Conservation (phyloP, 2,888 invertebrate genomes). For the Gasteruption jaculator region DNA sequence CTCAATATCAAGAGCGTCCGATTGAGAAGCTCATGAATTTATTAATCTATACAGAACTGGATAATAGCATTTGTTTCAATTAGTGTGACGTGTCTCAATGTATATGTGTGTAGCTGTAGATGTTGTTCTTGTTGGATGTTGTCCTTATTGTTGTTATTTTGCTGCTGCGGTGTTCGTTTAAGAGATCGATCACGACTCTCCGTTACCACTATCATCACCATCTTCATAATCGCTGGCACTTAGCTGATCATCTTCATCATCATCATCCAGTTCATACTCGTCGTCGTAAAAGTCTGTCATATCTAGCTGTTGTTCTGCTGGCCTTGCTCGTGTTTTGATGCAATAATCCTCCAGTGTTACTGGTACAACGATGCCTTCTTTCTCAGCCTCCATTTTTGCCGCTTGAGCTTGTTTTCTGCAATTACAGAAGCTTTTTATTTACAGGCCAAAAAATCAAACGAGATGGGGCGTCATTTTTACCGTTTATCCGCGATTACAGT, state of each 20-base stretch:
- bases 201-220: conserved; percentile 87
- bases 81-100: too few relatives aligned
- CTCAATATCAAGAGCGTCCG: conserved; percentile 38
- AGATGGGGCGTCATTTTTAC: neutral
- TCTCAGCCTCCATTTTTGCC: conserved; percentile 91
- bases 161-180: conserved; percentile 23
- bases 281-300: conserved; percentile 96
- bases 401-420: conserved; percentile 94
- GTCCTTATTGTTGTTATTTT: conserved; percentile 14
- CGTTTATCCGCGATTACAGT: neutral
- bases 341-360: conserved; percentile 98
- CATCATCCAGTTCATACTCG: conserved; percentile 78
- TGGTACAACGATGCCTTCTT: conserved; percentile 95
- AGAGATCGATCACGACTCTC: conserved; percentile 74
- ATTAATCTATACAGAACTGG: conserved; percentile 43
- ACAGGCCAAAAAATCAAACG: neutral
- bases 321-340: conserved; percentile 87
- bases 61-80: too few relatives aligned
- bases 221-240: conserved; percentile 70
- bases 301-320: conserved; percentile 77
- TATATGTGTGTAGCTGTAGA: conserved; percentile 17
- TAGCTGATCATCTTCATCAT: conserved; percentile 61
- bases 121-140: conserved; percentile 15
- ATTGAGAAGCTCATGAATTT: conserved; percentile 45
- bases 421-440: conserved; percentile 1